phyloP scores from a whole-genome alignment of 2,113 vertebrate species.

The Microcebus murinus region DNA sequence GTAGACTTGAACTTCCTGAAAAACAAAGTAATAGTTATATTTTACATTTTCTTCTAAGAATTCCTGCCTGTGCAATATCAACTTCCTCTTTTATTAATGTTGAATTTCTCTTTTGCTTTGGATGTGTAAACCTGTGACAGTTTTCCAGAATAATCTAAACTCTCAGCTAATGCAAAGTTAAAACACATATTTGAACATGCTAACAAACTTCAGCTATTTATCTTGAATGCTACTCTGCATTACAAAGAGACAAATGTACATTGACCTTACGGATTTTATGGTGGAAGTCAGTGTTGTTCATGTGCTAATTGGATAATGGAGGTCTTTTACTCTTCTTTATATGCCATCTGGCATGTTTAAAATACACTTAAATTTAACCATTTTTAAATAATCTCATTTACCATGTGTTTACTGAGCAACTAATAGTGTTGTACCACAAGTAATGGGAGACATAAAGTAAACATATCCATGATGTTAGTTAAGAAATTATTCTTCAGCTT shows the following conservation, averaged over 20 bases:
- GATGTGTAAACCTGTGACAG: background rate
- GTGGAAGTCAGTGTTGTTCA: background rate
- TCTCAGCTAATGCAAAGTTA: background rate
- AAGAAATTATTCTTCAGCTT: background rate
- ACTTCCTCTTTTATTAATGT: background rate
- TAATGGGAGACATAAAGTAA: background rate
- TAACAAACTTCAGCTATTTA: background rate
- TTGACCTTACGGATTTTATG: background rate
- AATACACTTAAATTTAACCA: background rate
- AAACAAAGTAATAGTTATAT: background rate
- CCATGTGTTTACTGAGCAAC: background rate
- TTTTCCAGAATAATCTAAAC: background rate
- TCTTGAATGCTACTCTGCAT: background rate
- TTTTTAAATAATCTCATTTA: background rate
- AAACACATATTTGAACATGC: background rate
- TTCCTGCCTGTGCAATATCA: background rate
- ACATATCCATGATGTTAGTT: background rate
- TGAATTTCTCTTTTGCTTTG: slow-evolving; percentile 30
- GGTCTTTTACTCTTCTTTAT: background rate
- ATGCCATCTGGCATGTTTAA: background rate
- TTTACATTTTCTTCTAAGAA: background rate
- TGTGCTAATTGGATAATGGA: background rate
- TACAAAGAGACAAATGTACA: background rate
- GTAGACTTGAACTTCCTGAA: background rate
- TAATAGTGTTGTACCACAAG: background rate